Evolutionary conservation across 2,888 invertebrate genomes (phyloP).

Genomic region (Cryptocheilus praepositus): DNA sequence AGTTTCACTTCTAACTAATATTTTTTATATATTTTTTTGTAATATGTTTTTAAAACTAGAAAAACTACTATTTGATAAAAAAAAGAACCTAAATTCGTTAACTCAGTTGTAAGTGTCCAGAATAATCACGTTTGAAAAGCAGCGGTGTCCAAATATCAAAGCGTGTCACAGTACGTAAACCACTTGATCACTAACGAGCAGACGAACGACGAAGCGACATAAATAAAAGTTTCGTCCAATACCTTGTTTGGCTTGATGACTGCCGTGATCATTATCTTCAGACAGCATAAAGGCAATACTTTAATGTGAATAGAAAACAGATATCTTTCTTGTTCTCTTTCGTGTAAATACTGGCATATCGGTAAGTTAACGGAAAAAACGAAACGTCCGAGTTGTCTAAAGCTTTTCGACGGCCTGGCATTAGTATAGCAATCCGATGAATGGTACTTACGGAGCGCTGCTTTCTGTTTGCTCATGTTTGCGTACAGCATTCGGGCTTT

Average conservation of each 20-base stretch:
- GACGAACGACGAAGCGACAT: background rate
- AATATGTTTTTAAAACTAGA: too few relatives aligned
- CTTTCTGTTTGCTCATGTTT: conserved; percentile 86
- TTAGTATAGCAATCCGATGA: conserved; percentile 4
- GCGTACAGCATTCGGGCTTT: conserved; percentile 90
- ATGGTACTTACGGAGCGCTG: conserved; percentile 83
- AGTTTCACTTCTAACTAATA: too few relatives aligned
- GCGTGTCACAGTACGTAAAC: too few relatives aligned
- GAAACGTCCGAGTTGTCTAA: background rate
- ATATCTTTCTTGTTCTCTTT: background rate
- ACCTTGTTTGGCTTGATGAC: conserved; percentile 60
- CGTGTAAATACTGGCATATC: background rate
- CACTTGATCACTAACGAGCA: background rate
- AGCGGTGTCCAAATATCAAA: too few relatives aligned
- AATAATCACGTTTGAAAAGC: too few relatives aligned
- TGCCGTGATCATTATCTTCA: conserved; percentile 53
- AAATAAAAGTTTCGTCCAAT: conserved; percentile 13
- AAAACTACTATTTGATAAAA: too few relatives aligned
- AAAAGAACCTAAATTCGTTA: too few relatives aligned
- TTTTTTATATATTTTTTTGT: too few relatives aligned
- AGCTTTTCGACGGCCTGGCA: background rate
- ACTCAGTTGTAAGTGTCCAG: too few relatives aligned
- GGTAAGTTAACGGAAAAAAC: too few relatives aligned
- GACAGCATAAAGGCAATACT: conserved; percentile 47
- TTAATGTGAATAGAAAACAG: conserved; percentile 21